Conservation (phyloP, 2,888 invertebrate species). For the Cyrtodaria siliqua region DNA sequence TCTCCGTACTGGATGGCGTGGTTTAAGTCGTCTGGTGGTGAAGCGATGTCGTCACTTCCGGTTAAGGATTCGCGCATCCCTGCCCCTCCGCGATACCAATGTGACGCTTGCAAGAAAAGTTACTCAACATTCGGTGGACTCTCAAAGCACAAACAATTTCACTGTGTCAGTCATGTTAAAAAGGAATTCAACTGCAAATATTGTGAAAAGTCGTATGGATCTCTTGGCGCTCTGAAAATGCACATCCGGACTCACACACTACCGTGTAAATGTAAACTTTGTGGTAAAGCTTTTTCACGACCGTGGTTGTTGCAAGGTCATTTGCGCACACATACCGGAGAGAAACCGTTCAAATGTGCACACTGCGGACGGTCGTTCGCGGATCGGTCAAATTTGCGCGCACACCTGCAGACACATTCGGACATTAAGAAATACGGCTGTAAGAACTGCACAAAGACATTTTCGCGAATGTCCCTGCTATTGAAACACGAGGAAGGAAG, state of each 20-base stretch:
- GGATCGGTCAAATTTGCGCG: conserved; percentile 97
- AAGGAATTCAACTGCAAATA: conserved; percentile 98
- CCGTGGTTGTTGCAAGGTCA: conserved; percentile 99
- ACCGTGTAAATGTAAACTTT: conserved; percentile 98
- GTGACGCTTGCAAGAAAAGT: conserved; percentile 96
- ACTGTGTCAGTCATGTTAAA: conserved; percentile 94
- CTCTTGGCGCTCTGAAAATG: conserved; percentile 98
- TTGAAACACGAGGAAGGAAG: conserved; percentile 90
- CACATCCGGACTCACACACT: conserved; percentile 99
- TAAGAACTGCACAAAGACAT: conserved; percentile 96
- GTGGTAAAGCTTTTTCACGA: conserved; percentile 98
- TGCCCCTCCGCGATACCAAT: conserved; percentile 89
- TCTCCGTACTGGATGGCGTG: conserved; percentile 54
- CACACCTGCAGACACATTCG: conserved; percentile 98
- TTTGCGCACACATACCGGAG: conserved; percentile 98
- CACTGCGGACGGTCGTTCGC: conserved; percentile 98
- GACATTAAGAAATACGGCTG: conserved; percentile 99
- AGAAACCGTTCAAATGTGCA: conserved; percentile 98
- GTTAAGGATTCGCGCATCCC: conserved; percentile 53
- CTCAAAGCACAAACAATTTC: conserved; percentile 98
- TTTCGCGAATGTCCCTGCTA: conserved; percentile 97
- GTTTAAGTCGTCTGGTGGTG: conserved; percentile 39
- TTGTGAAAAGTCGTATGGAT: conserved; percentile 98
- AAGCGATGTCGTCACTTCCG: conserved; percentile 45
- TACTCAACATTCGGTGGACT: conserved; percentile 98